Evolutionary conservation across 2,888 invertebrate genomes (phyloP), one percentile per base, ranked within the genome.

Genomic region (Hirudinaria manillensis): DNA sequence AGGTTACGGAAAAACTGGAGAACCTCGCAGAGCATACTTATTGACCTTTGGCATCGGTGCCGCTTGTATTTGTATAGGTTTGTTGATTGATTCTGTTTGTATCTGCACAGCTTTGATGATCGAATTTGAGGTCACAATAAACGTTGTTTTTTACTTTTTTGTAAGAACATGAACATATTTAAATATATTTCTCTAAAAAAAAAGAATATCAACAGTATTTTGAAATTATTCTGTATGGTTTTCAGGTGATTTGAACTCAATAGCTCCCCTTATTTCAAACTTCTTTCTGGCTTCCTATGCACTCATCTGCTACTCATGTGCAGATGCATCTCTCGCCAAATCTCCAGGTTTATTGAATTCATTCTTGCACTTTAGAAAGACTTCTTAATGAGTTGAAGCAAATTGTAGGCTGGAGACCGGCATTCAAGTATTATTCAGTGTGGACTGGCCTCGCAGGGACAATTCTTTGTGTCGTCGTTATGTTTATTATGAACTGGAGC

Each of bases 401-500:
- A 45, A 36, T 51, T 19, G 29, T 51, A 86, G 85, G 85, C 34
- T 86, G 84, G 82, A 80, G 86, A 51, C 85, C 86, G 6, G 84
- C 84, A 1, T 86, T 85, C 78, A 81, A 81, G 72, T 85, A 83
- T 76, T 86, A 84, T 80, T 84, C 82, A 76, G 82, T 82, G 79
- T 86, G 84, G 85, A 77, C 83, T 70, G 83, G 83, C 78, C 80
- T 86, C 53, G 21, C 83, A 51, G 72, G 72, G 32, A 51, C 85
- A 55, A 77, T 85, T 75, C 76, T 85, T 1, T 86, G 88, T 80
- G 81, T 87, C 21, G 89, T 89, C 53, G 93, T 96, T 78, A 97
- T 97, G 96, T 91, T 97, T 85, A 89, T 96, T 70, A 94, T 96
- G 84, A 92, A 93, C 83, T 95, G 94, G 93, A 88, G 89, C 83